Base-by-base conservation (phyloP, 2,888 invertebrate genomes). In the Leptopilina syphax region DNA sequence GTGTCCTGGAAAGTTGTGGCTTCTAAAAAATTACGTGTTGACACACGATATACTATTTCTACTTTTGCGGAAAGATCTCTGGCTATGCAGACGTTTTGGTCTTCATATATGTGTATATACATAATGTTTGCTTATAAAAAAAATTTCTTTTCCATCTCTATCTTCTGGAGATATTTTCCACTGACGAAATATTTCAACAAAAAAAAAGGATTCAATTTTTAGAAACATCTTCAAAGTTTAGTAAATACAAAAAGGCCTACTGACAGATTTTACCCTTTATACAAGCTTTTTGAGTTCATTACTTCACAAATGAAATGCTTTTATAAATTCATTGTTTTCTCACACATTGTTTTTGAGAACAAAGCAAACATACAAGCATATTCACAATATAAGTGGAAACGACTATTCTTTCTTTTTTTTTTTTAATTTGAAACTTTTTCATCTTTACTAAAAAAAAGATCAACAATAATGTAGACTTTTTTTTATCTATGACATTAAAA, bases 11-110 rank as follows among this genome's bases (percentile, higher is more conserved):
- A 66, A 66, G 47, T 9, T 67, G 8, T 27, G 5, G 47, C 47
- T 50, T 68, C 9, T 47, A 50, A 70, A 70, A 54, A 47, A 47
- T 18, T 70, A 27, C 68, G 50, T 27, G 68, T 50, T 70, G 68
- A 70, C 54, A 24, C 27, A 54, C 50, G 27, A 70, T 70, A 27
- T 68, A 47, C 47, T 47, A 67, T 68, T 54, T 70, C 27, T 27
- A 18, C 24, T 70, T 24, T 27, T 70, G 34, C 54, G 50, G 54
- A 47, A 70, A 70, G 70, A 70, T 50, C 47, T 41, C 34, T 24
- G 24, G 18, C 24, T 7, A 6, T 18, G 18, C 18, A 67, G 44
- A 63, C 18, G 8, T n/a, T 67, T 41, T 50, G 68, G 24, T 68
- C 44, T 68, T 67, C 60, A 7, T 44, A 44, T 44, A 44, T 44